phyloP scores from a whole-genome alignment of 2,113 vertebrate genomes.

The Callipepla californica region DNA sequence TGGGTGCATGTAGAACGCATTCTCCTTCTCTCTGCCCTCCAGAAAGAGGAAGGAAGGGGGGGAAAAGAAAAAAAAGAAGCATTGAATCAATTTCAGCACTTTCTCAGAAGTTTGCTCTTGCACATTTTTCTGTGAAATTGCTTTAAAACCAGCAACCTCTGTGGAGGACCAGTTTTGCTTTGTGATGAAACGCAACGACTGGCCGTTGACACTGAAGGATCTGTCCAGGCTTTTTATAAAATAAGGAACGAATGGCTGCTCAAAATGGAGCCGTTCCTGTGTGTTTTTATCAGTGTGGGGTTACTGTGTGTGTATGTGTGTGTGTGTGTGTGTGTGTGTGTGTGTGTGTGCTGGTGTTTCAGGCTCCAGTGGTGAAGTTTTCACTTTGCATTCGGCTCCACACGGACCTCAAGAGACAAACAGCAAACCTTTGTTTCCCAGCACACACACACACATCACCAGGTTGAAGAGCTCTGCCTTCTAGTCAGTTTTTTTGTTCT shows the following conservation, averaged over 20 bases:
- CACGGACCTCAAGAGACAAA: background rate
- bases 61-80: background rate
- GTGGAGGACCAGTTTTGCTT: background rate
- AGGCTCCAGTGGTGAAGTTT: background rate
- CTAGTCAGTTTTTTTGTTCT: slow-evolving; percentile 23
- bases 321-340: background rate
- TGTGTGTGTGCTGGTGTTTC: background rate
- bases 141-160: background rate
- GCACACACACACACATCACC: rapidly evolving
- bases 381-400: background rate
- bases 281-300: background rate
- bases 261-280: background rate
- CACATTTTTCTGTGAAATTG: background rate
- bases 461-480: background rate
- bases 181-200: background rate
- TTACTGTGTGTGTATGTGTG: background rate
- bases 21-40: background rate
- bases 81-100: background rate
- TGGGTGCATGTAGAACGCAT: background rate
- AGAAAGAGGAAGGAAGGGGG: too few relatives aligned
- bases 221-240: background rate
- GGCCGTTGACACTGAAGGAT: background rate
- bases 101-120: slow-evolving; percentile 11
- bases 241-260: background rate
- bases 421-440: background rate